Evolutionary conservation across 2,797 vertebrate species (phyloP).

Genomic region (Chelon labrosus): DNA sequence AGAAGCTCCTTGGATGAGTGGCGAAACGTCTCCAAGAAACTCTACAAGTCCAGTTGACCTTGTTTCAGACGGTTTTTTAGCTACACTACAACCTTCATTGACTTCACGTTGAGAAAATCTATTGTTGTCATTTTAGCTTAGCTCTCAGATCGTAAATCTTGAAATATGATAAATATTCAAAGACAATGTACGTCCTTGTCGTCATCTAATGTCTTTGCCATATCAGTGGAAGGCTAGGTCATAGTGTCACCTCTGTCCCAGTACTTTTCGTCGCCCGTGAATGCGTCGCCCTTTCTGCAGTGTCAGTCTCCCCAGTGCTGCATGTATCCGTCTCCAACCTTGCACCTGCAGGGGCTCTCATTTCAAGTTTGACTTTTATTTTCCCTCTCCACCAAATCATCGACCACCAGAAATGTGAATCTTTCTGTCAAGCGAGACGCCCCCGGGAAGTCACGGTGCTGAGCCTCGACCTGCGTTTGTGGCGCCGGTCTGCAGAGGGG

Average conservation of each 20-base stretch:
- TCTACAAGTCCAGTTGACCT: too few species aligned
- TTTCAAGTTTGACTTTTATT: constrained; percentile 81
- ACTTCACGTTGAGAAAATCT: not conserved
- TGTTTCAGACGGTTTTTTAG: too few species aligned
- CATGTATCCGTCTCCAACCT: constrained; percentile 37
- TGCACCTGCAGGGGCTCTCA: constrained; percentile 58
- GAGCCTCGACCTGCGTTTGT: constrained; percentile 53
- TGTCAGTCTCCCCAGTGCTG: constrained; percentile 38
- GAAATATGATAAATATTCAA: not conserved
- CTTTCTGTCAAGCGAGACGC: constrained; percentile 69
- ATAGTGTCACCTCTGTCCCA: constrained; percentile 19
- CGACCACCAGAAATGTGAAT: constrained; percentile 76
- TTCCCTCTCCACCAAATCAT: constrained; percentile 68
- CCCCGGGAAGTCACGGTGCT: constrained; percentile 44
- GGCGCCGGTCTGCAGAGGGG: constrained; percentile 49
- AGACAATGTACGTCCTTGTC: not conserved
- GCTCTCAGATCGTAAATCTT: not conserved
- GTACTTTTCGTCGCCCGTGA: constrained; percentile 7
- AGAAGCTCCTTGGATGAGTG: too few species aligned
- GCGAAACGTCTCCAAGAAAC: too few species aligned
- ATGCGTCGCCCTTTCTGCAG: constrained; percentile 25
- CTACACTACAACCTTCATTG: too few species aligned
- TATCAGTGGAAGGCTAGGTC: not conserved
- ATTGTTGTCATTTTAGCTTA: not conserved
- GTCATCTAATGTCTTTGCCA: constrained; percentile 21